These are phyloP conservation scores for Latrodectus geometricus DNA, from an alignment of 1,140 invertebrate species.

Conservation along the genomic window DNA sequence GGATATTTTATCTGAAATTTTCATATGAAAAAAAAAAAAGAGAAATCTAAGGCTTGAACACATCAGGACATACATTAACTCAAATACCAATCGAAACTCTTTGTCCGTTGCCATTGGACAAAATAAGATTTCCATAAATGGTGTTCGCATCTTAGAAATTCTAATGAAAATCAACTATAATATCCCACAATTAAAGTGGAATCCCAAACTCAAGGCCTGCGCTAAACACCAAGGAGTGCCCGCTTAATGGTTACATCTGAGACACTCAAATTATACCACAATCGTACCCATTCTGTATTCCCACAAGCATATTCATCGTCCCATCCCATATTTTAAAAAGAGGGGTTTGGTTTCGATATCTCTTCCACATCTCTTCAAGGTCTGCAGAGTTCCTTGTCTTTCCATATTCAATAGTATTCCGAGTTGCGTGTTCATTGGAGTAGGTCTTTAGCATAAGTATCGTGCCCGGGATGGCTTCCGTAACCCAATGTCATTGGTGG, in stretches of 20 bases:
- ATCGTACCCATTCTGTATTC: constrained; percentile 19
- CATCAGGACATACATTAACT: neutral
- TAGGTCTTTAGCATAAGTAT: constrained; percentile 7
- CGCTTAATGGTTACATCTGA: constrained; percentile 6
- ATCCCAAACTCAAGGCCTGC: constrained; percentile 1
- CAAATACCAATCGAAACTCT: neutral
- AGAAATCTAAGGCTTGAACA: neutral
- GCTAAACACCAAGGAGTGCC: constrained; percentile 44
- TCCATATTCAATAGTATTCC: constrained; percentile 18
- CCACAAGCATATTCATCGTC: constrained; percentile 16
- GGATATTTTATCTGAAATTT: too few relatives aligned
- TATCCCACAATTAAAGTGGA: constrained; percentile 33
- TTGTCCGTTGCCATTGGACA: constrained; percentile 47
- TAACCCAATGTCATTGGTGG: constrained; percentile 43
- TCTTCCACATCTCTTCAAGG: constrained; percentile 17
- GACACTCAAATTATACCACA: constrained; percentile 19
- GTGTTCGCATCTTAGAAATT: constrained; percentile 1
- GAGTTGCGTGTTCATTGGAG: constrained; percentile 10
- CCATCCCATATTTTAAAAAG: neutral
- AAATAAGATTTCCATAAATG: constrained; percentile 6
- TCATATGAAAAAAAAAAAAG: too few relatives aligned
- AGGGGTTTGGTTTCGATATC: constrained; percentile 15
- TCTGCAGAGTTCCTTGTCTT: constrained; percentile 9
- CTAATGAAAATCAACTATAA: neutral
- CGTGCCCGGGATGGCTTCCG: constrained; percentile 27